A percentile compares a stretch with the other conserved stretches of the same genome.
phyloP scores from a whole-genome alignment of 2,797 vertebrate genomes.

The Moxostoma hubbsi region DNA sequence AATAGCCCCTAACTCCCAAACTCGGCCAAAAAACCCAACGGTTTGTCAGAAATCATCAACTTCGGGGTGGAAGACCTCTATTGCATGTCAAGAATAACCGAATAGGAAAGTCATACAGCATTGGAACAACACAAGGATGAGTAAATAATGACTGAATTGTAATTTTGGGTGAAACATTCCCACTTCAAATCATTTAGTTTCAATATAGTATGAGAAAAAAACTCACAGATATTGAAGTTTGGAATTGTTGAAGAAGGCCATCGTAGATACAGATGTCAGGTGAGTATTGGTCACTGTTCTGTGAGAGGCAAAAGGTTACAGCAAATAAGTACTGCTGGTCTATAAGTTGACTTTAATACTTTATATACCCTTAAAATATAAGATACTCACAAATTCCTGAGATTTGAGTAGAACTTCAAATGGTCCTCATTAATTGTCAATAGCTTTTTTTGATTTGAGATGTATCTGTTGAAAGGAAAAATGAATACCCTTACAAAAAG shows the following conservation, averaged over 20 bases:
- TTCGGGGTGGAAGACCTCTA: too few species aligned
- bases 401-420: slow-evolving; percentile 89
- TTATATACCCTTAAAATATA: not conserved
- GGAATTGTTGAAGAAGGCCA: slow-evolving; percentile 90
- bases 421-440: slow-evolving; percentile 89
- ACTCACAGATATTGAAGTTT: slow-evolving; percentile 95
- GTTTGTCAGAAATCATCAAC: too few species aligned
- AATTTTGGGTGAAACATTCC: too few species aligned
- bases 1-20: too few species aligned
- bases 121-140: too few species aligned
- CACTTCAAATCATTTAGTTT: too few species aligned
- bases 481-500: too few species aligned
- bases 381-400: slow-evolving; percentile 93
- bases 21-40: too few species aligned
- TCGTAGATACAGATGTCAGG: slow-evolving; percentile 85
- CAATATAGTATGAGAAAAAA: not conserved
- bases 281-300: slow-evolving; percentile 92
- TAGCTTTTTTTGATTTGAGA: slow-evolving; percentile 88
- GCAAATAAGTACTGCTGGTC: not conserved
- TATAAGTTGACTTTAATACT: not conserved
- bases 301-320: slow-evolving; percentile 55
- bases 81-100: too few species aligned
- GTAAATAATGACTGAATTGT: too few species aligned
- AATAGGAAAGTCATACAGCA: too few species aligned
- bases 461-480: slow-evolving; percentile 79